These are phyloP conservation scores for Rutpela maculata DNA, from an alignment of 2,888 invertebrate species.

Conservation along the genomic window DNA sequence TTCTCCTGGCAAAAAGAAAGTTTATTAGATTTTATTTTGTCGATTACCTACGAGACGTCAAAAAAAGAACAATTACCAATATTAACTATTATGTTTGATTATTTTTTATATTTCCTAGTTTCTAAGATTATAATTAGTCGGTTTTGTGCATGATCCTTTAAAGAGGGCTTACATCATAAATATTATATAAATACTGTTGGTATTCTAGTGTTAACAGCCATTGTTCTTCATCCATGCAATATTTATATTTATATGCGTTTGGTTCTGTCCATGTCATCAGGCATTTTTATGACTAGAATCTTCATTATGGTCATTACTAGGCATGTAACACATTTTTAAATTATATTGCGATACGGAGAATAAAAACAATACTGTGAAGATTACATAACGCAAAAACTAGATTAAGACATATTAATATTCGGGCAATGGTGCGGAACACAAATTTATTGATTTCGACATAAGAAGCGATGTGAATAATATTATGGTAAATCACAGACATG, in stretches of 20 bases:
- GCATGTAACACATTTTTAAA: background rate
- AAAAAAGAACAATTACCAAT: no score
- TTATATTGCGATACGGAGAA: slow-evolving; percentile 4
- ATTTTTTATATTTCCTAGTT: background rate
- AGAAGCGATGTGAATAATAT: background rate
- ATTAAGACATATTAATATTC: slow-evolving; percentile 7
- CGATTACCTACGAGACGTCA: no score
- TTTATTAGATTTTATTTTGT: no score
- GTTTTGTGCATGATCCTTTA: background rate
- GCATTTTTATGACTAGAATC: slow-evolving; percentile 31
- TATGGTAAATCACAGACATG: background rate
- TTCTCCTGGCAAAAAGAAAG: no score
- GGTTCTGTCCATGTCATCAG: slow-evolving; percentile 19
- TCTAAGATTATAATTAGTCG: background rate
- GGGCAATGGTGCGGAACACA: background rate
- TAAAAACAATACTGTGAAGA: slow-evolving; percentile 2
- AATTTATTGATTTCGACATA: background rate
- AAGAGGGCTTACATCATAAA: slow-evolving; percentile 10
- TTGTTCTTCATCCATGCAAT: slow-evolving; percentile 32
- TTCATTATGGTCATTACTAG: slow-evolving; percentile 1
- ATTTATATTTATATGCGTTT: slow-evolving; percentile 37
- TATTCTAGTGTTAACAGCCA: slow-evolving; percentile 17
- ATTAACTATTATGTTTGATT: no score
- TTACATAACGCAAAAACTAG: background rate
- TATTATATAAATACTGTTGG: slow-evolving; percentile 34